Percentiles rank a stretch among this genome's conserved stretches.
These are phyloP conservation scores for Oreochromis tanganicae DNA, from an alignment of 2,113 vertebrate genomes.

Conservation along the genomic window DNA sequence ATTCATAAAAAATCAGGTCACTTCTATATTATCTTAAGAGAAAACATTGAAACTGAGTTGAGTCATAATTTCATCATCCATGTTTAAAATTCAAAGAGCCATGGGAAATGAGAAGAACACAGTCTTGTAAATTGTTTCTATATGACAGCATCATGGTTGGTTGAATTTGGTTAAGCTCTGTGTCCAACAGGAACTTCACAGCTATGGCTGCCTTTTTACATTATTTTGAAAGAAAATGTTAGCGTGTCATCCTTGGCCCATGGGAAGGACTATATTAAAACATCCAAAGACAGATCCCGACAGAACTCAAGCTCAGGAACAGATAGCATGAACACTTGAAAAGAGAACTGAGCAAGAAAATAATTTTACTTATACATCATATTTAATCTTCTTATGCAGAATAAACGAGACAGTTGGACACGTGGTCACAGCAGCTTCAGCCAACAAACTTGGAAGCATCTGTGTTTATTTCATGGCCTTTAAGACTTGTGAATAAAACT, in stretches of 20 bases:
- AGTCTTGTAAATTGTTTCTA: background rate
- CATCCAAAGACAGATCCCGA: background rate
- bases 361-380: background rate
- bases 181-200: background rate
- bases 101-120: background rate
- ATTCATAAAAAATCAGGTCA: background rate
- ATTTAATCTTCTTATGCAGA: background rate
- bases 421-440: background rate
- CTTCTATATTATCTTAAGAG: background rate
- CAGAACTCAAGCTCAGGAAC: background rate
- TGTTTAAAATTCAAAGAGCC: background rate
- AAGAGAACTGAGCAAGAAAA: background rate
- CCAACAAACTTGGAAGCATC: background rate
- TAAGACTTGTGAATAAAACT: background rate
- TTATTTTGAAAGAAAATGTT: background rate
- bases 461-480: background rate
- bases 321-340: background rate
- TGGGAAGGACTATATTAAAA: background rate
- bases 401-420: background rate
- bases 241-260: background rate
- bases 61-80: slow-evolving; percentile 28
- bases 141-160: background rate
- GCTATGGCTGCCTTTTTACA: background rate
- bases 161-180: background rate
- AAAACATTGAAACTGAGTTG: background rate